Evolutionary conservation across 2,888 invertebrate genomes (phyloP).

Genomic region (Heliconius aoede): DNA sequence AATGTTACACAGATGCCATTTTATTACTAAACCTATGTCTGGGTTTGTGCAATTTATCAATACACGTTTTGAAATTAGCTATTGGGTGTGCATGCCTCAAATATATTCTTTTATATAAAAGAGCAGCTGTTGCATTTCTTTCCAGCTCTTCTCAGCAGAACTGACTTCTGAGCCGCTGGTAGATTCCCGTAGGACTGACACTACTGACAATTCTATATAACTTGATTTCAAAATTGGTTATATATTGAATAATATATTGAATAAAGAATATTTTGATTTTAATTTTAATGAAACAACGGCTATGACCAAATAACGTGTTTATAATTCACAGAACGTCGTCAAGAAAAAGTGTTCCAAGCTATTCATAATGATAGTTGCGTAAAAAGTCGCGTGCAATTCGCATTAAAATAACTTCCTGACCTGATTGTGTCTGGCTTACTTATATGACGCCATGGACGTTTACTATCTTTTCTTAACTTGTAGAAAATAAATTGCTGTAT

Average conservation of each 20-base stretch:
- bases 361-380: conserved; percentile 30
- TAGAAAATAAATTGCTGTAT: too few species aligned
- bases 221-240: too few species aligned
- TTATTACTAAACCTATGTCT: conserved; percentile 13
- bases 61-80: conserved; percentile 25
- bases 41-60: conserved; percentile 26
- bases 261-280: too few species aligned
- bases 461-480: not conserved
- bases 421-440: conserved; percentile 4
- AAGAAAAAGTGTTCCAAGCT: conserved; percentile 24
- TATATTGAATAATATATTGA: too few species aligned
- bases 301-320: conserved; percentile 22
- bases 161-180: too few species aligned
- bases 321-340: conserved; percentile 27
- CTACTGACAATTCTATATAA: too few species aligned
- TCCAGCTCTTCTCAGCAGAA: too few species aligned
- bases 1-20: not conserved
- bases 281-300: not conserved
- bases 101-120: conserved; percentile 11
- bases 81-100: conserved; percentile 16
- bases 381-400: conserved; percentile 34
- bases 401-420: conserved; percentile 29
- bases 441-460: not conserved
- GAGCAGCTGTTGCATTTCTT: too few species aligned
- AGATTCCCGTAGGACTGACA: too few species aligned